These are phyloP conservation scores for Glandiceps talaboti DNA, from an alignment of 53 echinoderm and acorn worm genomes.

Conservation along the genomic window DNA sequence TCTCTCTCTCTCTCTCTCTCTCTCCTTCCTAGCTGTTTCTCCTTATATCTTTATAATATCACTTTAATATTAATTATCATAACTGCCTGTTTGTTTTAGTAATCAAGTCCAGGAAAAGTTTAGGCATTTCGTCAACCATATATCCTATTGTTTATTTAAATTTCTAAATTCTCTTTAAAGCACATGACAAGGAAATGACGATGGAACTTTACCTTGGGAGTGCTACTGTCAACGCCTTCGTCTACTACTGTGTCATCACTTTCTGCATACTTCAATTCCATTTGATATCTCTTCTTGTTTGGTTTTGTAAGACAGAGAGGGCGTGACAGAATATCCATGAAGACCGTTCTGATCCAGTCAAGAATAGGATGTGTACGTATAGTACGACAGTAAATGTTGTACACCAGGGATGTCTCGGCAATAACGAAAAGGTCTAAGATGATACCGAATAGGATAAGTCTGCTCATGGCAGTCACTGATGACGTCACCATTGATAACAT, in stretches of 20 bases:
- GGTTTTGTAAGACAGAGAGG: not conserved
- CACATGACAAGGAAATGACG: too few species aligned
- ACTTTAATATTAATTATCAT: too few species aligned
- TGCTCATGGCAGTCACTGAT: not conserved
- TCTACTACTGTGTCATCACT: not conserved
- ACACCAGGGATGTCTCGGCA: not conserved
- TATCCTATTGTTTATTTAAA: too few species aligned
- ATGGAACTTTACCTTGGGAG: too few species aligned
- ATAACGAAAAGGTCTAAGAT: not conserved
- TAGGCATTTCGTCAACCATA: too few species aligned
- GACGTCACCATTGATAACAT: not conserved
- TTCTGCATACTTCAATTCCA: not conserved
- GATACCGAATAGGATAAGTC: not conserved
- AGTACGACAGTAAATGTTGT: not conserved
- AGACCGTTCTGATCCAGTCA: not conserved
- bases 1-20: too few species aligned
- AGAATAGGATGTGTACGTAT: not conserved
- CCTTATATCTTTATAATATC: too few species aligned
- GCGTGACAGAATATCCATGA: not conserved
- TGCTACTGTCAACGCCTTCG: too few species aligned
- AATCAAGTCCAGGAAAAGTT: too few species aligned
- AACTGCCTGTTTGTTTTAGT: too few species aligned
- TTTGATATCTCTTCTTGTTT: not conserved
- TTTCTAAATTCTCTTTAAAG: too few species aligned
- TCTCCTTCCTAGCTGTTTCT: too few species aligned